phyloP scores from a whole-genome alignment of 1,140 invertebrate genomes.

The Melitaea cinxia region DNA sequence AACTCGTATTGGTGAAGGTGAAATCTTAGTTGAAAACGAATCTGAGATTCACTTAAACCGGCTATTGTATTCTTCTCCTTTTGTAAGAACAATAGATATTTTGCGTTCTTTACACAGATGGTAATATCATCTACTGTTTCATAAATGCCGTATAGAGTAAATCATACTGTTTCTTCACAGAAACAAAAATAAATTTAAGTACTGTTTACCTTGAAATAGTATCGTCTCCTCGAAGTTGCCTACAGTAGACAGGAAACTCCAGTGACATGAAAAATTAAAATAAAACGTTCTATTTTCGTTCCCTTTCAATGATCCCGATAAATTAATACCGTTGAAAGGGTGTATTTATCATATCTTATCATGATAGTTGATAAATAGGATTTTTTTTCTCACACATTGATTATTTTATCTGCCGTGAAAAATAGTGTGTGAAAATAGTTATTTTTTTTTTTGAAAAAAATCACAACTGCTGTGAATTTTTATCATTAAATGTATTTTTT shows the following conservation, averaged over 20 bases:
- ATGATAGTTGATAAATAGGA: constrained; percentile 29
- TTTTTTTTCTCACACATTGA: constrained; percentile 40
- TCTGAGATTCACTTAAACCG: constrained; percentile 29
- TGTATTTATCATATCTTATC: constrained; percentile 13
- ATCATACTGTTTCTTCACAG: too few species aligned
- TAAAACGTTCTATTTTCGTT: constrained; percentile 2
- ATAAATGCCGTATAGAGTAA: background rate
- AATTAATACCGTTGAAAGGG: background rate
- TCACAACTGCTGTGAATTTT: background rate
- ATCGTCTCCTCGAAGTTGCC: background rate
- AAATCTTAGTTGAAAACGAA: constrained; percentile 37
- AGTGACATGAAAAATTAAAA: background rate
- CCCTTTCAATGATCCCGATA: background rate
- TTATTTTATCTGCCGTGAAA: constrained; percentile 44
- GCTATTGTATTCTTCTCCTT: constrained; percentile 28
- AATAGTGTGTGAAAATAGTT: too few species aligned
- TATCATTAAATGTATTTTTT: too few species aligned
- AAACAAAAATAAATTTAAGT: too few species aligned
- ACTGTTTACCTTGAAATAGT: background rate
- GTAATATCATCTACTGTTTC: background rate
- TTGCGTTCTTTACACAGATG: constrained; percentile 17
- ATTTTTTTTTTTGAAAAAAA: constrained; percentile 1
- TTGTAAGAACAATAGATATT: constrained; percentile 25
- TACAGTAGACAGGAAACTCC: background rate
- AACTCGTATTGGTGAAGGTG: constrained; percentile 35